Base-by-base conservation (phyloP, 1,140 invertebrate species). In the Pachypsylla venusta region DNA sequence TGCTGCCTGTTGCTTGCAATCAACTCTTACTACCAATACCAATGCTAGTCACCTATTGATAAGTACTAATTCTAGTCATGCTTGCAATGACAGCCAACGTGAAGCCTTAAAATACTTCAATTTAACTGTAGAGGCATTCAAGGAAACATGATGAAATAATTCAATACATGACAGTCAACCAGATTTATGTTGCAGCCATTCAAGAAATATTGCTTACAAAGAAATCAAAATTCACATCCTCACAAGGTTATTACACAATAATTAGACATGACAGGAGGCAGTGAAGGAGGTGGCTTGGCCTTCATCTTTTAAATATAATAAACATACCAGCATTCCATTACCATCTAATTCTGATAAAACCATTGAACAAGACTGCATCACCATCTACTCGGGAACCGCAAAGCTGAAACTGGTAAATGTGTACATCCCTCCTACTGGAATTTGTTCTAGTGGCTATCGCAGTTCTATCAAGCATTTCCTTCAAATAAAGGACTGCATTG, bases 251-350 rank as follows among this genome's bases (percentile, higher is more conserved):
- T 19, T 48, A 5, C 16, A 5, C 42, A 5, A 19, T 48, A 10
- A 5, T 48, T 3, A 48, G 42, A n/a, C 42, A 48, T 48, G 42
- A 48, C 16, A 48, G 42, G n/a, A 48, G 4, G 4, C 42, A 48
- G n/a, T 48, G n/a, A n/a, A 19, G 55, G 55, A 13, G 55, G 55
- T 16, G 55, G 55, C 12, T 56, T 56, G 14, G 55, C 55, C 24
- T 56, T 56, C 55, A 56, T 56, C 55, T 3, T 56, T 16, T 16
- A 24, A 14, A 14, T 56, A 56, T 35, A n/a, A n/a, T n/a, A 27
- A 24, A n/a, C n/a, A n/a, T 20, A 56, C 20, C 12, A 13, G 10
- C n/a, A 1, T 20, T 56, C 55, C 42, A 7, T 48, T 22, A 7
- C 42, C n/a, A 5, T n/a, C n/a, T n/a, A n/a, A n/a, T n/a, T 22